Conservation (phyloP, 2,797 vertebrate species). For the Sorex maritimensis region DNA sequence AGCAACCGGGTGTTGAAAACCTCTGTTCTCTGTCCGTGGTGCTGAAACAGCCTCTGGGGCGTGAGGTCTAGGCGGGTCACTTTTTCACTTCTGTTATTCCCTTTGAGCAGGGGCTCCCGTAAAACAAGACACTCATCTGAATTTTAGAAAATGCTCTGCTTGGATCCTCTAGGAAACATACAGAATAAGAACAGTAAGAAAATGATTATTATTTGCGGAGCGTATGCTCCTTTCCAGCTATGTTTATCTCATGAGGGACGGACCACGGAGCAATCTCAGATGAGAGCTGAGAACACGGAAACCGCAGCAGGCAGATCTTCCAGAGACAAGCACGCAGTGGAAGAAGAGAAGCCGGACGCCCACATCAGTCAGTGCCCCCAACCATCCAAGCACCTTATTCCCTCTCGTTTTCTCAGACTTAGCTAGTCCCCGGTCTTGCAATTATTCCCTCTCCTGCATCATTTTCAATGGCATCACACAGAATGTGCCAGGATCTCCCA, state of each 20-base stretch:
- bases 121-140: not conserved
- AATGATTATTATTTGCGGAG: not conserved
- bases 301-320: not conserved
- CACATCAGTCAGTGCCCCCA: not conserved
- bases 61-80: not conserved
- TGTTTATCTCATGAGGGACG: not conserved
- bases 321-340: not conserved
- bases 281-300: not conserved
- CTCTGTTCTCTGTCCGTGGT: fast-evolving
- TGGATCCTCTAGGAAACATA: not conserved
- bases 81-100: not conserved
- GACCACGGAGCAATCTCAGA: not conserved
- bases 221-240: not conserved
- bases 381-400: not conserved
- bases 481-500: not conserved
- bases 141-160: not conserved
- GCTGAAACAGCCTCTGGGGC: not conserved
- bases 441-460: not conserved
- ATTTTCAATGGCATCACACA: not conserved
- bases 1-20: not conserved
- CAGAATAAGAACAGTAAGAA: not conserved
- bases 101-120: not conserved
- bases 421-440: not conserved
- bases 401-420: not conserved
- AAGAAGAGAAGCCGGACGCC: not conserved